Evolutionary conservation across 2,888 invertebrate genomes (phyloP).

Genomic region (Melanostoma mellinum): DNA sequence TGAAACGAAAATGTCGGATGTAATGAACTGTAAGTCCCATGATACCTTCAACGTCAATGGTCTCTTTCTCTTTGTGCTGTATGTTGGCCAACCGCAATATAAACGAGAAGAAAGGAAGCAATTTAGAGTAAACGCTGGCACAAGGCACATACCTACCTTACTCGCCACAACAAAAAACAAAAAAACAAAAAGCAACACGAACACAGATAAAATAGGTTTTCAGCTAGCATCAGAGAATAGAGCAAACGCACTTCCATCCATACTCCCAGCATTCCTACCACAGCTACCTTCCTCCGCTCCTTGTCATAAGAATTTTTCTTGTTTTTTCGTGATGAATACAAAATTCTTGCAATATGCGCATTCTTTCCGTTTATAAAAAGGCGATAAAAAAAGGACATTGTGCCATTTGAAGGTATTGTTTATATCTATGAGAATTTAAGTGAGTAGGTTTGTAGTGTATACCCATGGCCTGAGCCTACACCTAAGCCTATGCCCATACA

Average conservation of each 20-base stretch:
- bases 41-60: conserved; percentile 39
- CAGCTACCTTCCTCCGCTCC: neutral
- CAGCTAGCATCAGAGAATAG: conserved; percentile 4
- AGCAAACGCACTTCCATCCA: conserved; percentile 22
- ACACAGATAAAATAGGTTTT: conserved; percentile 15
- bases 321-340: conserved; percentile 34
- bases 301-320: conserved; percentile 15
- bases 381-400: conserved; percentile 55
- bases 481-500: too few relatives aligned
- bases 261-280: neutral
- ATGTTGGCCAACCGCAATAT: conserved; percentile 37
- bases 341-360: conserved; percentile 48
- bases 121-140: conserved; percentile 34
- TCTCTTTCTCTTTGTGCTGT: conserved; percentile 20
- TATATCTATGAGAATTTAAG: conserved; percentile 22
- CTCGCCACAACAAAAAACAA: conserved; percentile 19
- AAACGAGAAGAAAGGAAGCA: conserved; percentile 41
- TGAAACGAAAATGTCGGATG: conserved; percentile 41
- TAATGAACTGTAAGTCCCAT: conserved; percentile 48
- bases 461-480: neutral
- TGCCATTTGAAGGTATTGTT: conserved; percentile 37
- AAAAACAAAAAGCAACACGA: neutral
- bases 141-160: conserved; percentile 11
- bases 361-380: conserved; percentile 34
- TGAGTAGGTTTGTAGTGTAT: conserved; percentile 9